Conservation (phyloP, 2,888 invertebrate genomes). For the Orthonychiurus folsomi region DNA sequence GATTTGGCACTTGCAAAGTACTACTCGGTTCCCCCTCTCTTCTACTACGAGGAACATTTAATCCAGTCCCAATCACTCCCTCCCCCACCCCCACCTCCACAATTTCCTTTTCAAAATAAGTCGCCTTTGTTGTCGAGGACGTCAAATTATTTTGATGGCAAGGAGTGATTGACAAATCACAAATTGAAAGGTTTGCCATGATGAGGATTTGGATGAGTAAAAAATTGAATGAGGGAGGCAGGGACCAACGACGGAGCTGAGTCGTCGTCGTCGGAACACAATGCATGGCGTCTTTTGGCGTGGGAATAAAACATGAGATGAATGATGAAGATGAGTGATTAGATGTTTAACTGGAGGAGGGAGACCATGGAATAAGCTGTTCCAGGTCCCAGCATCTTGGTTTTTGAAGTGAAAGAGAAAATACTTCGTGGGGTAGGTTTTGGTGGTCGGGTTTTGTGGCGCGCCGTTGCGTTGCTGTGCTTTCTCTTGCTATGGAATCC, state of each 20-base stretch:
- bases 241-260: no score
- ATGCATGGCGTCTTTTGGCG: no score
- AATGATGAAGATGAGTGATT: neutral
- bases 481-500: no score
- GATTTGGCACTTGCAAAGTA: neutral
- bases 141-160: no score
- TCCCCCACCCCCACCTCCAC: neutral
- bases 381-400: neutral
- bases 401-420: neutral
- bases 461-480: no score
- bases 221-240: neutral
- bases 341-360: neutral
- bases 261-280: no score
- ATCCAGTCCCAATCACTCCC: no score
- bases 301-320: no score
- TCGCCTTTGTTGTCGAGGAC: neutral
- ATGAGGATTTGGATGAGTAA: neutral
- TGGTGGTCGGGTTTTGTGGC: no score
- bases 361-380: neutral
- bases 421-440: no score
- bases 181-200: neutral
- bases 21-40: no score
- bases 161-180: neutral
- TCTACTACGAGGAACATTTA: no score
- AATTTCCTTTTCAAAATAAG: neutral